A percentile compares a stretch with the other conserved stretches of the same genome.
phyloP scores from a whole-genome alignment of 1,140 invertebrate genomes.

The Euschistus heros region DNA sequence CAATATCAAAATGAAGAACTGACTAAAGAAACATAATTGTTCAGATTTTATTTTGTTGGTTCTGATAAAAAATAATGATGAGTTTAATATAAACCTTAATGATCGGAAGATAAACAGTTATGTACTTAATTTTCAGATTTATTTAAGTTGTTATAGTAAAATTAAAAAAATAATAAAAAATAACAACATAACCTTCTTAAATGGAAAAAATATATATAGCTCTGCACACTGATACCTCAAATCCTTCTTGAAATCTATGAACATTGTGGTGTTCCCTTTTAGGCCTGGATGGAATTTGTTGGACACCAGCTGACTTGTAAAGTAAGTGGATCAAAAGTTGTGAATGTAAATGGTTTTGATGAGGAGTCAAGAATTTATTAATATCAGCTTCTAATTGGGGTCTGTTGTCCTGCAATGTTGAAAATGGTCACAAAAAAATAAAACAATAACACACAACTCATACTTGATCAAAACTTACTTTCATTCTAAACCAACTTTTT shows the following conservation, averaged over 20 bases:
- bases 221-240: too few relatives aligned
- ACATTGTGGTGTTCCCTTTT: not conserved
- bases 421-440: not conserved
- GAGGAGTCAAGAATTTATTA: slow-evolving; percentile 2
- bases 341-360: slow-evolving; percentile 5
- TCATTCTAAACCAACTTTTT: slow-evolving; percentile 6
- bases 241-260: slow-evolving; percentile 1
- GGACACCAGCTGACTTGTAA: not conserved
- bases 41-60: too few relatives aligned
- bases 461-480: not conserved
- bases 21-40: too few relatives aligned
- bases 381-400: not conserved
- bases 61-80: too few relatives aligned
- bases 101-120: not conserved
- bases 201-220: not conserved
- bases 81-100: not conserved
- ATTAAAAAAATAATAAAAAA: not conserved
- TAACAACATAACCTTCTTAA: not conserved
- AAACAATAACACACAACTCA: not conserved
- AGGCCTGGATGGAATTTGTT: not conserved
- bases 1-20: too few relatives aligned
- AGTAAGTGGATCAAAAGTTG: slow-evolving; percentile 5
- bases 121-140: not conserved
- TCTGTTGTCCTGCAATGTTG: not conserved
- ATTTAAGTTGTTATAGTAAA: not conserved